Percentiles rank a stretch among this genome's conserved stretches.
Evolutionary conservation across 1,140 invertebrate genomes (phyloP).

Genomic region (Amyelois transitella): DNA sequence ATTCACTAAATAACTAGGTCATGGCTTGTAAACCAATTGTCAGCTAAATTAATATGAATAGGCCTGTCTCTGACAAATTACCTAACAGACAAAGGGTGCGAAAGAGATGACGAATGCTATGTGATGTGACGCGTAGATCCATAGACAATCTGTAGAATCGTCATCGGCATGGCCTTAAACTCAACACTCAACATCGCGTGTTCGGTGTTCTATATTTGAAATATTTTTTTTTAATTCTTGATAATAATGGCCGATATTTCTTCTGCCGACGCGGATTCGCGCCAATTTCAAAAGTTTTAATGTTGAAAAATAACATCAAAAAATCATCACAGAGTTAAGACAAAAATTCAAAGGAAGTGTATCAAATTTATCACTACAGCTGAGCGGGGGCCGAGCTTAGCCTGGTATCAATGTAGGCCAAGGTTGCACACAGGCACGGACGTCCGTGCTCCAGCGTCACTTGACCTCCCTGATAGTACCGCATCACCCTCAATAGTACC

Average conservation of each 20-base stretch:
- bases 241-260: background rate
- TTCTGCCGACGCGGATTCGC: too few species aligned
- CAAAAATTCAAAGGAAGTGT: constrained; percentile 37
- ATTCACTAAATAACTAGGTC: constrained; percentile 31
- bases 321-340: background rate
- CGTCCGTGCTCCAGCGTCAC: constrained; percentile 31
- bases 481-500: constrained; percentile 18
- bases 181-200: background rate
- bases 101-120: background rate
- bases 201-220: background rate
- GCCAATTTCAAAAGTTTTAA: too few species aligned
- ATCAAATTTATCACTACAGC: constrained; percentile 33
- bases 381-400: constrained; percentile 22
- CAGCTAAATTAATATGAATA: constrained; percentile 34
- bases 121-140: background rate
- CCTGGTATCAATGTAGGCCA: constrained; percentile 55
- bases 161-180: background rate
- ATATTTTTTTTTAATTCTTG: background rate
- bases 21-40: constrained; percentile 39
- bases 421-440: constrained; percentile 31
- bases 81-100: constrained; percentile 4
- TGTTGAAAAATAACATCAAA: background rate
- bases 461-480: constrained; percentile 40
- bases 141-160: constrained; percentile 1
- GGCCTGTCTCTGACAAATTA: constrained; percentile 9